A percentile compares a stretch with the other conserved stretches of the same genome.
These are phyloP conservation scores for Gortyna flavago DNA, from an alignment of 2,888 invertebrate species.

Conservation along the genomic window DNA sequence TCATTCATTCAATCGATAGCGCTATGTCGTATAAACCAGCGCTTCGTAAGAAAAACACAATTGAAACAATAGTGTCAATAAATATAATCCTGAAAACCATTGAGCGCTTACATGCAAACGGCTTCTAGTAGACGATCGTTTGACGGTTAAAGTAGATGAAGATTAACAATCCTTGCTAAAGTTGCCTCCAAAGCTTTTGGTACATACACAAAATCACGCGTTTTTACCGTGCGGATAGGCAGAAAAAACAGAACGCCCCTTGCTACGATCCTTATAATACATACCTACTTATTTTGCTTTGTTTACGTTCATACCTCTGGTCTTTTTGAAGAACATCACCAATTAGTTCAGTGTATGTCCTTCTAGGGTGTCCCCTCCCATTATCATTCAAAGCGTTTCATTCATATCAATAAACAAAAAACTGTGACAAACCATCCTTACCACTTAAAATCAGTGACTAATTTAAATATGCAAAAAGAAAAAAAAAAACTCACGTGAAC, in stretches of 20 bases:
- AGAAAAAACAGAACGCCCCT: neutral
- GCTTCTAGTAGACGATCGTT: neutral
- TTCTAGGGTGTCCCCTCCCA: neutral
- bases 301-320: neutral
- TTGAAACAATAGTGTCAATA: neutral
- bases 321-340: neutral
- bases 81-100: neutral
- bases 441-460: neutral
- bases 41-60: neutral
- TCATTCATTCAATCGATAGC: neutral
- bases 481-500: neutral
- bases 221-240: neutral
- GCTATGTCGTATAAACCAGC: neutral
- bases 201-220: neutral
- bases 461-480: conserved; percentile 1
- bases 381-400: too few relatives aligned
- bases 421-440: neutral
- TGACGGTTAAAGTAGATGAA: neutral
- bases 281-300: neutral
- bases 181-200: neutral
- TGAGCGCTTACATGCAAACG: neutral
- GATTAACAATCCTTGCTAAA: neutral
- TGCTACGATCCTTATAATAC: neutral
- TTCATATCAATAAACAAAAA: neutral
- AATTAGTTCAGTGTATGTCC: neutral